Percentiles rank a stretch among this genome's conserved stretches.
Conservation (phyloP, 2,113 vertebrate species). For the Amphiprion percula region DNA sequence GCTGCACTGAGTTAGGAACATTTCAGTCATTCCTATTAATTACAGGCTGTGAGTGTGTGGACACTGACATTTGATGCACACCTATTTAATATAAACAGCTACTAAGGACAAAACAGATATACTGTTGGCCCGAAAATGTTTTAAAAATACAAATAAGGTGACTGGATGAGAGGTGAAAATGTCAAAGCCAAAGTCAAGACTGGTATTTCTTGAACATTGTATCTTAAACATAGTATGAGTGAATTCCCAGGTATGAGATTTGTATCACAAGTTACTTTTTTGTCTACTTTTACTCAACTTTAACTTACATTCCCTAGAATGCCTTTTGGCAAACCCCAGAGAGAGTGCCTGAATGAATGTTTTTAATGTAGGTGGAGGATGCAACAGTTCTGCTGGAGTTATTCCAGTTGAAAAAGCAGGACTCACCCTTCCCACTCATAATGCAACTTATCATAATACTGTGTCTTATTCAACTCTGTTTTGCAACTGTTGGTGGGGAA, state of each 20-base stretch:
- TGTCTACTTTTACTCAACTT: conserved; percentile 40
- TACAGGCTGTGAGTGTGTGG: conserved; percentile 8
- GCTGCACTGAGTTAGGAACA: conserved; percentile 20
- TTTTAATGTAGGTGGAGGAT: conserved; percentile 35
- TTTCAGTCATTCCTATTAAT: conserved; percentile 23
- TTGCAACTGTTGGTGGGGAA: conserved; percentile 1
- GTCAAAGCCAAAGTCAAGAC: conserved; percentile 11
- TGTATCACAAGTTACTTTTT: conserved; percentile 21
- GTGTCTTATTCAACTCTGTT: neutral
- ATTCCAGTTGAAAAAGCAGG: conserved; percentile 26
- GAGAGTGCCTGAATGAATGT: conserved; percentile 42
- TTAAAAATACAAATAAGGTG: neutral
- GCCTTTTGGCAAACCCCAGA: conserved; percentile 51
- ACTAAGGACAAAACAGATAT: neutral
- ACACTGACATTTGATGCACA: neutral
- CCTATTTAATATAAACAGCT: conserved; percentile 6
- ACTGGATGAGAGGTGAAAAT: conserved; percentile 18
- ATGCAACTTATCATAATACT: conserved; percentile 25
- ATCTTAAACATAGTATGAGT: neutral
- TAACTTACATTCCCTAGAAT: conserved; percentile 57
- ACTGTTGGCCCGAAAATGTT: neutral
- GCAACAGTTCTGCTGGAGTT: conserved; percentile 29
- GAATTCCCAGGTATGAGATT: neutral
- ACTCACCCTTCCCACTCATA: conserved; percentile 20
- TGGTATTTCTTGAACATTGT: neutral